phyloP scores from a whole-genome alignment of 2,113 vertebrate species.

The Psettodes erumei region DNA sequence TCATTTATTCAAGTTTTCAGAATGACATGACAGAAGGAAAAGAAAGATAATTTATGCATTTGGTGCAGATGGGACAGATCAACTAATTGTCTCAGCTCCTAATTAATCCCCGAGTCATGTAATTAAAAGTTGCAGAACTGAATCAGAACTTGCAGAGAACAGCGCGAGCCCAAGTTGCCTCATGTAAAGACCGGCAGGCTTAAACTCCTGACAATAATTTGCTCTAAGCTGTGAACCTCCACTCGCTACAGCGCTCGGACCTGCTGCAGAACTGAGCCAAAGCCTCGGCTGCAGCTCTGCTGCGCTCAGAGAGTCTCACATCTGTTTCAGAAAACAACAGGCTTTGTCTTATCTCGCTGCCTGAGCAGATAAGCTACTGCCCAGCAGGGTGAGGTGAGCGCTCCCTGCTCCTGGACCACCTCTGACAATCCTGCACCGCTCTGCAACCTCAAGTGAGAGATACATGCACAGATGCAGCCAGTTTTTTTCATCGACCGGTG shows the following conservation, averaged over 20 bases:
- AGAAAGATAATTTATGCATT: neutral
- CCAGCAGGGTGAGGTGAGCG: neutral
- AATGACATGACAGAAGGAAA: neutral
- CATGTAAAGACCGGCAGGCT: neutral
- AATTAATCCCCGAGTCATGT: neutral
- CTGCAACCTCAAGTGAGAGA: neutral
- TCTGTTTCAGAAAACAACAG: slow-evolving; percentile 57
- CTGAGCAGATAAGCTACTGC: slow-evolving; percentile 31
- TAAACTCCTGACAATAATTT: neutral
- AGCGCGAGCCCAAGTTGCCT: neutral
- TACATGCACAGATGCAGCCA: neutral
- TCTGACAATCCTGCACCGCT: slow-evolving; percentile 11
- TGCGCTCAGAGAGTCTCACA: slow-evolving; percentile 42
- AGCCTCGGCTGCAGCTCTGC: slow-evolving; percentile 20
- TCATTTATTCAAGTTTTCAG: neutral
- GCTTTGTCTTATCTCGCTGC: slow-evolving; percentile 51
- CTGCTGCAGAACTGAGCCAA: neutral
- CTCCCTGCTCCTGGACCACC: slow-evolving; percentile 12
- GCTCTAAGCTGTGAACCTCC: neutral
- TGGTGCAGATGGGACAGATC: neutral
- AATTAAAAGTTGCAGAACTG: neutral
- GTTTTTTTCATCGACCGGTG: neutral
- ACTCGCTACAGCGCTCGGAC: neutral
- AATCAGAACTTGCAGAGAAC: neutral
- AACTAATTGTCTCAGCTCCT: neutral